A percentile compares a stretch with the other conserved stretches of the same genome.
These are phyloP conservation scores for Cetonia aurata DNA, from an alignment of 2,888 invertebrate species.

Conservation along the genomic window DNA sequence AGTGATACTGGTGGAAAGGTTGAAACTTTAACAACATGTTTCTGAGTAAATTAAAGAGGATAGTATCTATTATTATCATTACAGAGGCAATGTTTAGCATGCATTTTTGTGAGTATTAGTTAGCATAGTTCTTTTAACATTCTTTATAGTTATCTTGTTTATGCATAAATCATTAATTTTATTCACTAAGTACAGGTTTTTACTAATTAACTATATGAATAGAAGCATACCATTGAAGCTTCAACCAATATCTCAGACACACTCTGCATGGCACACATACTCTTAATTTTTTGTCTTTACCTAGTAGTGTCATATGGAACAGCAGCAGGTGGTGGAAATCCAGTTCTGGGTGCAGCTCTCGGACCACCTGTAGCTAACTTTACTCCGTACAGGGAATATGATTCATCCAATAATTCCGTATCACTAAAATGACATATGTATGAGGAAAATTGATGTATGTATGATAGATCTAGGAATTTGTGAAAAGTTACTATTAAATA, in stretches of 20 bases:
- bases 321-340: slow-evolving; percentile 67
- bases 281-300: slow-evolving; percentile 59
- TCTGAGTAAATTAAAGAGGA: neutral
- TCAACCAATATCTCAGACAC: slow-evolving; percentile 24
- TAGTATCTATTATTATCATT: no score
- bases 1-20: slow-evolving; percentile 14
- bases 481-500: no score
- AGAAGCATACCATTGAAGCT: slow-evolving; percentile 5
- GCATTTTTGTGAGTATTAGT: no score
- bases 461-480: neutral
- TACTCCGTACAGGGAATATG: slow-evolving; percentile 78
- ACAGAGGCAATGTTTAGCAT: no score
- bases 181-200: neutral
- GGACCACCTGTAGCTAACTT: slow-evolving; percentile 72
- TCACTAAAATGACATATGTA: slow-evolving; percentile 67
- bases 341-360: slow-evolving; percentile 64
- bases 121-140: no score
- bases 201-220: neutral
- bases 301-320: slow-evolving; percentile 72
- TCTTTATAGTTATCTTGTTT: no score
- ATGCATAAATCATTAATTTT: no score
- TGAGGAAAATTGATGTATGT: slow-evolving; percentile 34
- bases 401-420: slow-evolving; percentile 77
- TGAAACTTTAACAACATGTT: slow-evolving; percentile 8
- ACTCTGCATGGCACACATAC: slow-evolving; percentile 26